phyloP scores from a whole-genome alignment of 2,888 invertebrate genomes.

The Stenotaenia linearis region DNA sequence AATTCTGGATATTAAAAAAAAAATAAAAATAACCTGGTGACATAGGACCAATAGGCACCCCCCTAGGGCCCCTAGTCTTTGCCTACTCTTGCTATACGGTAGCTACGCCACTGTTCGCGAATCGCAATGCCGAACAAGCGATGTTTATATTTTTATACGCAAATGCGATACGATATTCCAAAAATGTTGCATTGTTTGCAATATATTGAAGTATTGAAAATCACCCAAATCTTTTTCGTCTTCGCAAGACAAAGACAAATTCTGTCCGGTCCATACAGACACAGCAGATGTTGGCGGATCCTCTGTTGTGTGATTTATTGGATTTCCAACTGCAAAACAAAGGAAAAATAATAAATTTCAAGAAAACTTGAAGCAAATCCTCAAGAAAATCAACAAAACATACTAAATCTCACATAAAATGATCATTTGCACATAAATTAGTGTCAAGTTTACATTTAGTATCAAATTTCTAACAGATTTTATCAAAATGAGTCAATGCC shows the following conservation, averaged over 20 bases:
- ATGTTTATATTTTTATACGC: too few species aligned
- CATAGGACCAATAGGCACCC: too few species aligned
- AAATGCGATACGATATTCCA: too few species aligned
- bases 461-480: too few species aligned
- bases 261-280: slow-evolving; percentile 27
- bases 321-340: background rate
- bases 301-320: background rate
- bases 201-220: background rate
- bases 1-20: background rate
- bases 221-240: slow-evolving; percentile 21
- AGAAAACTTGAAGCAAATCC: background rate
- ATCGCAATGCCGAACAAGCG: too few species aligned
- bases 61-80: too few species aligned
- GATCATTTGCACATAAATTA: background rate
- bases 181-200: background rate
- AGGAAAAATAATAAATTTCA: too few species aligned
- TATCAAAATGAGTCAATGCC: too few species aligned
- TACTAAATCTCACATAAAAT: background rate
- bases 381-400: background rate
- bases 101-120: too few species aligned
- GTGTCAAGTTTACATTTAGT: too few species aligned
- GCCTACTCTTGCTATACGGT: too few species aligned
- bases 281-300: background rate
- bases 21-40: background rate
- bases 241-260: slow-evolving; percentile 22